Percentiles rank a stretch among this genome's conserved stretches.
These are phyloP conservation scores for Cryptocheilus praepositus DNA, from an alignment of 2,888 invertebrate species.

Conservation along the genomic window DNA sequence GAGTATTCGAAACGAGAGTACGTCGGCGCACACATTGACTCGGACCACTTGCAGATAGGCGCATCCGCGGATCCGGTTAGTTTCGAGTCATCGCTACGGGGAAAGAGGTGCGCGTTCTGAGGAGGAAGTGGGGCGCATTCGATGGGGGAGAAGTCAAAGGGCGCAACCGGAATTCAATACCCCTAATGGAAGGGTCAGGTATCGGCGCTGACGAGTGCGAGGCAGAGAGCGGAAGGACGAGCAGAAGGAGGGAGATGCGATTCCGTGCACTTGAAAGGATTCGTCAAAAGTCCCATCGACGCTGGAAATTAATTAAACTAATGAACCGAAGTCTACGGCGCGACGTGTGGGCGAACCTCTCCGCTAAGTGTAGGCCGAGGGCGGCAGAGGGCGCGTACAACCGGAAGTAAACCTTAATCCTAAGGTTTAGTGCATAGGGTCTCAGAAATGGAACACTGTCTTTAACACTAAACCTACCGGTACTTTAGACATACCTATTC, in stretches of 20 bases:
- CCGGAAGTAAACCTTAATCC: too few relatives aligned
- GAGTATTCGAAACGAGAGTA: too few relatives aligned
- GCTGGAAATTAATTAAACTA: constrained; percentile 62
- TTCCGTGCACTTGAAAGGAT: constrained; percentile 30
- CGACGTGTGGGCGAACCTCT: too few relatives aligned
- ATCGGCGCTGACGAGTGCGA: constrained; percentile 26
- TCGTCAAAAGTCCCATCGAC: constrained; percentile 35
- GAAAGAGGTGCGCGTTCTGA: neutral
- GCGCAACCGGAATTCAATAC: constrained; percentile 59
- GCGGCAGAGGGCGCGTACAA: too few relatives aligned
- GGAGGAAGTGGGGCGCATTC: constrained; percentile 1
- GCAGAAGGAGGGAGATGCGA: constrained; percentile 2
- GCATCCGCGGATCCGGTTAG: constrained; percentile 28
- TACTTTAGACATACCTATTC: too few relatives aligned
- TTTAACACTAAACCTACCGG: too few relatives aligned
- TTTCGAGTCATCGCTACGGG: constrained; percentile 16
- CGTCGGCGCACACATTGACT: neutral
- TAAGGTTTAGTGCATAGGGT: too few relatives aligned
- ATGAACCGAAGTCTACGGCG: constrained; percentile 50
- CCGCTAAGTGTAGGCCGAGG: too few relatives aligned
- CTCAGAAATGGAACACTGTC: too few relatives aligned
- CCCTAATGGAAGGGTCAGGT: constrained; percentile 62
- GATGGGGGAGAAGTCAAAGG: constrained; percentile 25
- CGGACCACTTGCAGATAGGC: neutral
- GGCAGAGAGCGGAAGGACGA: too few relatives aligned